A percentile compares a stretch with the other conserved stretches of the same genome.
Evolutionary conservation across 2,888 invertebrate species (phyloP).

Genomic region (Germaria angustata): DNA sequence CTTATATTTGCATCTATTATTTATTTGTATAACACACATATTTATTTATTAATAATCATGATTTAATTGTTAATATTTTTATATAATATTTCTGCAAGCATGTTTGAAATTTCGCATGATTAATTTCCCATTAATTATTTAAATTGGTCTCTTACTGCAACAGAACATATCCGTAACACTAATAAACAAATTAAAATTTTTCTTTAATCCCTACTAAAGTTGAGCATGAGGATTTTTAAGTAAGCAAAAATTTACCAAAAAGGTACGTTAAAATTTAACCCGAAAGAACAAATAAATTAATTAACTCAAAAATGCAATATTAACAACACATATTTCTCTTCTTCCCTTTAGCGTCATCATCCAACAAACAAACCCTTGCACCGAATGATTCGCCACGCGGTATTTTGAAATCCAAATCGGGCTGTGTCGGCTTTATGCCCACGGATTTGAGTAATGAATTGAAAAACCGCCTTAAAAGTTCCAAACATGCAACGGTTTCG

Average conservation of each 20-base stretch:
- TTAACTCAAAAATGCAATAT: background rate
- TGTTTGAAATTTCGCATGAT: slow-evolving; percentile 42
- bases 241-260: background rate
- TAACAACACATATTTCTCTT: background rate
- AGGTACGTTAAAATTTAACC: slow-evolving; percentile 27
- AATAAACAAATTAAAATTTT: slow-evolving; percentile 15
- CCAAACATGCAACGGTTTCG: slow-evolving; percentile 78
- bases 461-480: slow-evolving; percentile 78
- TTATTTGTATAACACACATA: too few relatives aligned
- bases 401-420: slow-evolving; percentile 77
- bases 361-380: slow-evolving; percentile 43
- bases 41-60: too few relatives aligned
- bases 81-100: too few relatives aligned
- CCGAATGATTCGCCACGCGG: slow-evolving; percentile 72
- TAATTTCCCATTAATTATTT: background rate
- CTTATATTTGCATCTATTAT: too few relatives aligned
- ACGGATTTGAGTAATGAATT: slow-evolving; percentile 78
- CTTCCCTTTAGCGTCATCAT: slow-evolving; percentile 53
- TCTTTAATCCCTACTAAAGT: slow-evolving; percentile 36
- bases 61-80: too few relatives aligned
- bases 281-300: background rate
- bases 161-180: slow-evolving; percentile 6
- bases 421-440: slow-evolving; percentile 77
- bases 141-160: background rate
- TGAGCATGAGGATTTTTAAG: slow-evolving; percentile 55